Conservation (phyloP, 2,888 invertebrate species). For the Coecobrya sp. region DNA sequence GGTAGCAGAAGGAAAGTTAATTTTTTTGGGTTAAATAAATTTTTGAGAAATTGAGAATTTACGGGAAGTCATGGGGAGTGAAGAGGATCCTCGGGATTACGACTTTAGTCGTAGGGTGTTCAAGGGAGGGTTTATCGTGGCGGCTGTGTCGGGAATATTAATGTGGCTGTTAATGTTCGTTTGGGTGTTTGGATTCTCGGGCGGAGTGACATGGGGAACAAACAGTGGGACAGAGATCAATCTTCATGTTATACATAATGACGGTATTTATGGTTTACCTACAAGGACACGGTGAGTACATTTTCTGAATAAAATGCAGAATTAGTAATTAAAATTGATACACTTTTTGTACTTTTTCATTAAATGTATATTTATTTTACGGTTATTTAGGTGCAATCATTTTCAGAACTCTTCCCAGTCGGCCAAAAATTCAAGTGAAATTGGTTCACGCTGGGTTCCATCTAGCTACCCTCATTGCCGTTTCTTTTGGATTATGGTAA, state of each 20-base stretch:
- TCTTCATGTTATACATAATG: conserved; percentile 85
- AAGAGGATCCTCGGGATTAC: conserved; percentile 86
- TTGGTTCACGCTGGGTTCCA: conserved; percentile 85
- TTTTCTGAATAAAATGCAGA: background rate
- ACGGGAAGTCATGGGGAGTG: conserved; percentile 83
- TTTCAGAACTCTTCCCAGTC: conserved; percentile 84
- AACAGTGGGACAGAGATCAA: conserved; percentile 81
- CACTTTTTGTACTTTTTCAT: no score
- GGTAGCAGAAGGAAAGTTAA: no score
- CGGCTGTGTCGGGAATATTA: conserved; percentile 80
- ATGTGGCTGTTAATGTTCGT: conserved; percentile 84
- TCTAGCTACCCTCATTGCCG: conserved; percentile 78
- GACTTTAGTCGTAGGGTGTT: conserved; percentile 83
- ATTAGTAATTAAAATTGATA: no score
- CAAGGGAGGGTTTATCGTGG: conserved; percentile 78
- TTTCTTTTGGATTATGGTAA: conserved; percentile 82
- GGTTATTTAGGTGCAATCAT: conserved; percentile 81
- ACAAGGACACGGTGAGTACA: conserved; percentile 85
- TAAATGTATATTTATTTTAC: no score
- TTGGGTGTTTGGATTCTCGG: conserved; percentile 80
- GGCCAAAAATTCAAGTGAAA: conserved; percentile 85
- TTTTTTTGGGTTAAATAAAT: no score
- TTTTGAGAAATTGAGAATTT: background rate
- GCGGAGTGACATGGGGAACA: conserved; percentile 82
- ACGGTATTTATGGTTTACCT: conserved; percentile 85